These are phyloP conservation scores for Nasonia longicornis DNA, from an alignment of 1,140 invertebrate genomes.

Conservation along the genomic window DNA sequence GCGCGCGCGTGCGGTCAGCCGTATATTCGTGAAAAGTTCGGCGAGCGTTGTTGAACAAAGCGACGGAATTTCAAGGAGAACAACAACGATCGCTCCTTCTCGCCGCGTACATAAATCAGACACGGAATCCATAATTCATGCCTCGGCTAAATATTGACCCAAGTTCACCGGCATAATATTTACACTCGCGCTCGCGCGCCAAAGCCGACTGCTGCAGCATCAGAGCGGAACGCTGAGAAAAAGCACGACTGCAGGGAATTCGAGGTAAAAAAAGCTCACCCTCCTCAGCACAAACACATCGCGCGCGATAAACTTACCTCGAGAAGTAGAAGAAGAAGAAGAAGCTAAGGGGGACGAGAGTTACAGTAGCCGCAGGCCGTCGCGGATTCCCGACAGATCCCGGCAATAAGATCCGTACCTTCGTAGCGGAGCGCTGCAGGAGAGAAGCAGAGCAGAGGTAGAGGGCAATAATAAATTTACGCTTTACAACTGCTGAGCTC, in stretches of 20 bases:
- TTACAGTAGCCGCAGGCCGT: neutral
- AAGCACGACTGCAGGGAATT: constrained; percentile 10
- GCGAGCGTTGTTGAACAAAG: neutral
- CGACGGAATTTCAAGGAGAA: neutral
- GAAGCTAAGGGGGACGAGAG: neutral
- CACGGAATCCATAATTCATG: neutral
- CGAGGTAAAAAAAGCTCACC: neutral
- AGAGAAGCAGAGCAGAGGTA: neutral
- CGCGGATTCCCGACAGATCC: constrained; percentile 21
- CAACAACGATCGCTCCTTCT: neutral
- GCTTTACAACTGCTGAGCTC: constrained; percentile 43
- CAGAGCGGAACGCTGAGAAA: neutral
- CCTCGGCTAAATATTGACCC: neutral
- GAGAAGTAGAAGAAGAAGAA: neutral
- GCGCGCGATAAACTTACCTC: neutral
- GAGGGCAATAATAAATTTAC: constrained; percentile 37
- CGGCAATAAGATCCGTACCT: constrained; percentile 21
- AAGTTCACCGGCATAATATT: neutral
- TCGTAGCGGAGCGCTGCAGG: neutral
- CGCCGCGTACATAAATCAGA: neutral
- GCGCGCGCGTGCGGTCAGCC: neutral
- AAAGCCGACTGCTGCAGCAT: neutral
- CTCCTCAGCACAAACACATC: too few relatives aligned
- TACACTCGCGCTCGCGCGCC: neutral
- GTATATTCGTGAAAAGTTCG: neutral